Evolutionary conservation across 2,797 vertebrate species (phyloP).

Genomic region (Sebastes taczanowskii): DNA sequence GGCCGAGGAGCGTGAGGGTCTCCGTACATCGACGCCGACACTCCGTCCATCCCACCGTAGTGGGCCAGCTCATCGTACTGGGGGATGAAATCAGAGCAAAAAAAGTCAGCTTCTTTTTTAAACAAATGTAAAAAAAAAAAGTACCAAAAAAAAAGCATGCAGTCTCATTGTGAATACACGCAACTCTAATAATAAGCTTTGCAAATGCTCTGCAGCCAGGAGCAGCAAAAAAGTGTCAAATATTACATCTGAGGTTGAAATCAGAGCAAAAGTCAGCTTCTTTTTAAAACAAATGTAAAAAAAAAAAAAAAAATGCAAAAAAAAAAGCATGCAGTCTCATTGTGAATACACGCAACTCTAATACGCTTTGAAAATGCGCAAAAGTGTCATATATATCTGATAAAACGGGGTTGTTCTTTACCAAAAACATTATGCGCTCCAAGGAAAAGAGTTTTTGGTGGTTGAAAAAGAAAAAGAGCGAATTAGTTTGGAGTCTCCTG

Average conservation of each 20-base stretch:
- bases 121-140: conserved; percentile 49
- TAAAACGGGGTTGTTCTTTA: conserved; percentile 81
- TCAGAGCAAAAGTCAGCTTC: conserved; percentile 62
- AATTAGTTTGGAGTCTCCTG: conserved; percentile 74
- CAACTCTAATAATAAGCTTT: conserved; percentile 13
- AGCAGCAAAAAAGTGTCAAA: conserved; percentile 44
- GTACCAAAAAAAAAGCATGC: conserved; percentile 31
- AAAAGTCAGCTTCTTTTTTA: conserved; percentile 55
- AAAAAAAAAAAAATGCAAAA: conserved; percentile 12
- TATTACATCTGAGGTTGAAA: conserved; percentile 57
- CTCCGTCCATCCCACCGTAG: conserved; percentile 99
- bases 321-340: conserved; percentile 46
- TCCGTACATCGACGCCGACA: conserved; percentile 98
- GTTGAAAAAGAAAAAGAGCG: conserved; percentile 58
- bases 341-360: conserved; percentile 28
- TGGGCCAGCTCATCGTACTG: conserved; percentile 99
- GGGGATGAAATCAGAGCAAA: conserved; percentile 76
- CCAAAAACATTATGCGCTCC: conserved; percentile 92
- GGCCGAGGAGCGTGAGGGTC: conserved; percentile 97
- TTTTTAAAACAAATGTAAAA: conserved; percentile 31
- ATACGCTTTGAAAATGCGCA: conserved; percentile 36
- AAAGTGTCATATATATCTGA: conserved; percentile 29
- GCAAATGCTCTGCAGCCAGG: conserved; percentile 31
- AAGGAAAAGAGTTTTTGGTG: conserved; percentile 80
- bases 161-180: conserved; percentile 43